Evolutionary conservation across 2,113 vertebrate species (phyloP).

Genomic region (Motacilla alba): DNA sequence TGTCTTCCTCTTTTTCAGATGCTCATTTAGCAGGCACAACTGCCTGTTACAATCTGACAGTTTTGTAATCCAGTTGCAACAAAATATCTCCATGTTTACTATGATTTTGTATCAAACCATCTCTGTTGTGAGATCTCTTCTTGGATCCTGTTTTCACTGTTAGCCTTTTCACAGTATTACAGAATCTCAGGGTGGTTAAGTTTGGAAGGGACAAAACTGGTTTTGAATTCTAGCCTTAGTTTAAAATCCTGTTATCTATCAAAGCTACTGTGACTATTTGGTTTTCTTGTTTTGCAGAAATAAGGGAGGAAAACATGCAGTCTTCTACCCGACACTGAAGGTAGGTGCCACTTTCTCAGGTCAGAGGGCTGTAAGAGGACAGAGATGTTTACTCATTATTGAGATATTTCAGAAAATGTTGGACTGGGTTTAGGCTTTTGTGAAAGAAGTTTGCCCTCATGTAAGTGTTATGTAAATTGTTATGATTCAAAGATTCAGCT

Average conservation of each 20-base stretch:
- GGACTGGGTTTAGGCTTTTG: background rate
- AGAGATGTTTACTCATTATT: background rate
- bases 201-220: background rate
- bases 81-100: background rate
- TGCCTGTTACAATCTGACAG: background rate
- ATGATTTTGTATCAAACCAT: background rate
- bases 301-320: conserved; percentile 82
- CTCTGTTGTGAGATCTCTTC: background rate
- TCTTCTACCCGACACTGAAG: conserved; percentile 94
- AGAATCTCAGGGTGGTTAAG: background rate
- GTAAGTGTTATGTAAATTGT: background rate
- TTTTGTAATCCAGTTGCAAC: background rate
- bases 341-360: conserved; percentile 57
- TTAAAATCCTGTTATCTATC: background rate
- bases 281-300: conserved; percentile 70
- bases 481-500: background rate
- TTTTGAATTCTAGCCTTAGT: background rate
- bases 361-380: background rate
- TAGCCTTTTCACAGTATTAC: background rate
- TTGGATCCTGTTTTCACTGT: background rate
- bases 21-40: background rate
- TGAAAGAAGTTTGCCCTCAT: background rate
- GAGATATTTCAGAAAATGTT: background rate
- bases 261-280: background rate
- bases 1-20: background rate